Evolutionary conservation across 35 echinoderm and acorn worm genomes (phyloP), one percentile per base, ranked within the genome.

Genomic region (Ophiothrix spiculata): DNA sequence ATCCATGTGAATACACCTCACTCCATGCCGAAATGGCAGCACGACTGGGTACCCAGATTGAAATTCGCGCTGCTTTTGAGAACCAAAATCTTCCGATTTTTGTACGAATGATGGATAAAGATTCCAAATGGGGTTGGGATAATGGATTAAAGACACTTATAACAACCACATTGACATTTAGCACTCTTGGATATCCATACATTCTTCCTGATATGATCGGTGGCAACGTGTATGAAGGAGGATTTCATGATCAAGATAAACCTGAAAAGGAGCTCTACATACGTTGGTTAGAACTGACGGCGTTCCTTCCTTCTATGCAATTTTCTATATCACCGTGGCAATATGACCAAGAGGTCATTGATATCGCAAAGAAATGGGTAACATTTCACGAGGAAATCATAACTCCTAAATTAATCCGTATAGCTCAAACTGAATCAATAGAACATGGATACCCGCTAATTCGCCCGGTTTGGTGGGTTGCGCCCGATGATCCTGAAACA

Each of bases 321-420:
- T 98, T 91, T 74, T 98, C 95, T 4, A 94, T 98, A 25, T 94
- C 95, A 0, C 95, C 95, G 39, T 98, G 95, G 95, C 95, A 98
- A 75, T 98, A 94, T 49, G 92, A 94, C 29, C 86, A 97, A 31
- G 96, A 99, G 40, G 92, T 99, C 1, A 83, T 92, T 1, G 35
- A 73, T 3, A 93, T 99, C 77, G 56, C 96, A 16, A 81, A 38
- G 31, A 86, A 81, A 79, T 94, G 92, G 96, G 89, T 89, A 0
- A 75, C 39, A 1, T 94, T 99, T 74, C 96, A 99, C 42, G 86
- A 90, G 42, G 77, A 99, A 32, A 40, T 87, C 29, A 86, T 99
- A 32, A 78, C 96, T 31, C 96, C 91, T 0, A 88, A 79, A 41
- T n/a, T 99, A n/a, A 32, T 99, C 32, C 29, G 86, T 74, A 78